phyloP scores from a whole-genome alignment of 2,888 invertebrate species.

The Papilio protenor region DNA sequence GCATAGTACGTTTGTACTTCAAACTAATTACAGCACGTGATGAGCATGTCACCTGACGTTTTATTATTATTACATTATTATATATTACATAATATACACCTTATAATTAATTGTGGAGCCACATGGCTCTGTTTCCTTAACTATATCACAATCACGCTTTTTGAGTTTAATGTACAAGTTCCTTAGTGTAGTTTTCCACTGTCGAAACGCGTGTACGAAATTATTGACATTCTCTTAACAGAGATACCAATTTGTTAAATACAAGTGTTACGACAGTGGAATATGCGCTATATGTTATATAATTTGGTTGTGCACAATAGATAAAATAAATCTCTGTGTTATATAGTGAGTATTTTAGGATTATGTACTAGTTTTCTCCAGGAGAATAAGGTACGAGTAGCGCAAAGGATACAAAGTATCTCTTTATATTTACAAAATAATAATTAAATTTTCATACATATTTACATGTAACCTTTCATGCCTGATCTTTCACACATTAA shows the following conservation, averaged over 20 bases:
- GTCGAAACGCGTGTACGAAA: background rate
- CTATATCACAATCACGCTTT: conserved; percentile 4
- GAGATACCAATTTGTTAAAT: background rate
- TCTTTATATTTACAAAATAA: background rate
- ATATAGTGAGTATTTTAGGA: background rate
- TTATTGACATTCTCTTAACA: background rate
- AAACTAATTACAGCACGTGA: conserved; percentile 2
- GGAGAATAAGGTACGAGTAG: background rate
- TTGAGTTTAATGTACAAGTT: background rate
- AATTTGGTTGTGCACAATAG: background rate
- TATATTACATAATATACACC: background rate
- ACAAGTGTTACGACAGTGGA: background rate
- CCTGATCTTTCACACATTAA: background rate
- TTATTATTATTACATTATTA: background rate
- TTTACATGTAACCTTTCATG: background rate
- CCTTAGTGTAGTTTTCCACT: background rate
- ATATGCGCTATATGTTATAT: background rate
- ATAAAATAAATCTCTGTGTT: background rate
- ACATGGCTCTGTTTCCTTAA: background rate
- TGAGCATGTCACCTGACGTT: background rate
- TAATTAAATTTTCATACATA: background rate
- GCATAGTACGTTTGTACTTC: no score
- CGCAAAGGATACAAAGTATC: background rate
- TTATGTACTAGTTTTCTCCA: background rate
- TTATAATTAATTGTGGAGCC: background rate